Conservation (phyloP, 2,888 invertebrate species). For the Portevinia maculata region DNA sequence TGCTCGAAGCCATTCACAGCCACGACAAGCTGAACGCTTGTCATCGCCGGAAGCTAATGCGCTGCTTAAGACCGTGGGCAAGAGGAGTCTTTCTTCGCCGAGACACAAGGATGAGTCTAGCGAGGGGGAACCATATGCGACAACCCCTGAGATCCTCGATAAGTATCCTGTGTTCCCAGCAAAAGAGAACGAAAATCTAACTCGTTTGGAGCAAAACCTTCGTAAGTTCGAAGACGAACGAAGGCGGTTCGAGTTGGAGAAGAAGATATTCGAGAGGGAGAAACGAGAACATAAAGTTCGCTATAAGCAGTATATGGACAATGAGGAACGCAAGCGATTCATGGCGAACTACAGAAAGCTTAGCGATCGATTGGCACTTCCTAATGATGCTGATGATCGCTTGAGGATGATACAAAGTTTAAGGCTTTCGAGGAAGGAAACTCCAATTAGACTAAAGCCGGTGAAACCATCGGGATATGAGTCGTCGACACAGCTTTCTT, state of each 20-base stretch:
- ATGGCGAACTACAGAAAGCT: conserved; percentile 80
- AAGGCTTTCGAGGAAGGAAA: conserved; percentile 78
- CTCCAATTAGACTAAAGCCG: conserved; percentile 75
- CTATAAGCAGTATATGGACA: conserved; percentile 80
- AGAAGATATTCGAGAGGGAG: conserved; percentile 83
- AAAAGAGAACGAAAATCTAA: conserved; percentile 76
- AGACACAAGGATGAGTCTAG: conserved; percentile 81
- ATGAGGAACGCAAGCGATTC: conserved; percentile 80
- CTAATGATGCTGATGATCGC: conserved; percentile 80
- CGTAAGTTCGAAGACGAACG: conserved; percentile 82
- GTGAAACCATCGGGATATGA: conserved; percentile 77
- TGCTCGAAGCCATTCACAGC: conserved; percentile 82
- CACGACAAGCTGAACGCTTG: conserved; percentile 79
- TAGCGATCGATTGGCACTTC: conserved; percentile 79
- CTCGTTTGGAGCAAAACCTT: conserved; percentile 80
- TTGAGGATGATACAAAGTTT: conserved; percentile 79
- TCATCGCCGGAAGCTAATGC: conserved; percentile 80
- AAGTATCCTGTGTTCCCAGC: conserved; percentile 33
- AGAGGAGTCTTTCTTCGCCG: conserved; percentile 82
- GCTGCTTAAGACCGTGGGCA: conserved; percentile 77
- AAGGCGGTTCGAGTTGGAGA: conserved; percentile 82
- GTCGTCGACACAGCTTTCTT: conserved; percentile 81
- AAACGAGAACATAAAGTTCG: conserved; percentile 84
- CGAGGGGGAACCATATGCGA: conserved; percentile 78
- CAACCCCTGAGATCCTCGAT: conserved; percentile 35